Conservation (phyloP, 2,797 vertebrate species). For the Danio tinwini region DNA sequence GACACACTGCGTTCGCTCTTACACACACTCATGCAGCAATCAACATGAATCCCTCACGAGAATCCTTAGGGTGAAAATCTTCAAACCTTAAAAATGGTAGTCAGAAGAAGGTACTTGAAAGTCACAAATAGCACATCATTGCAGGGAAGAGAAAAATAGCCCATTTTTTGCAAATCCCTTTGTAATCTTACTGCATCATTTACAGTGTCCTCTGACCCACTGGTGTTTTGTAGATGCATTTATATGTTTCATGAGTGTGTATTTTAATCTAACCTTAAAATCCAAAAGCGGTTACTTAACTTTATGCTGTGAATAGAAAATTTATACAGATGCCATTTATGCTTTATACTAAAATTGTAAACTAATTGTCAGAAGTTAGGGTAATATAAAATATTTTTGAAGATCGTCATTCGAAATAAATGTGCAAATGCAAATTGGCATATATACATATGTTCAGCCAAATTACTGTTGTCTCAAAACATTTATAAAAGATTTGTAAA, state of each 20-base stretch:
- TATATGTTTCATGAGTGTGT: not conserved
- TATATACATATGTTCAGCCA: too few relatives aligned
- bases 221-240: not conserved
- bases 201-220: conserved; percentile 15
- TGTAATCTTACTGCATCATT: conserved; percentile 14
- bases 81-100: conserved; percentile 5
- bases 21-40: conserved; percentile 23
- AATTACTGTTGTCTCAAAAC: too few relatives aligned
- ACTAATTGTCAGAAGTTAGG: too few relatives aligned
- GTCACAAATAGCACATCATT: conserved; percentile 45
- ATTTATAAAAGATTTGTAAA: too few relatives aligned
- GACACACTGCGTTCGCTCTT: not conserved
- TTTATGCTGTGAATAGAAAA: not conserved
- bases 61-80: conserved; percentile 8
- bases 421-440: too few relatives aligned
- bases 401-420: too few relatives aligned
- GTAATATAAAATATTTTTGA: too few relatives aligned
- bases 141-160: conserved; percentile 22
- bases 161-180: conserved; percentile 27
- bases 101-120: not conserved
- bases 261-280: not conserved
- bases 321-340: not conserved
- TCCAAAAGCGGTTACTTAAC: not conserved
- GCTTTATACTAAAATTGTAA: too few relatives aligned
- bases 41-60: conserved; percentile 18